These are phyloP conservation scores for Epiperipatus broadwayi DNA, from an alignment of 2,888 invertebrate genomes.

Conservation along the genomic window DNA sequence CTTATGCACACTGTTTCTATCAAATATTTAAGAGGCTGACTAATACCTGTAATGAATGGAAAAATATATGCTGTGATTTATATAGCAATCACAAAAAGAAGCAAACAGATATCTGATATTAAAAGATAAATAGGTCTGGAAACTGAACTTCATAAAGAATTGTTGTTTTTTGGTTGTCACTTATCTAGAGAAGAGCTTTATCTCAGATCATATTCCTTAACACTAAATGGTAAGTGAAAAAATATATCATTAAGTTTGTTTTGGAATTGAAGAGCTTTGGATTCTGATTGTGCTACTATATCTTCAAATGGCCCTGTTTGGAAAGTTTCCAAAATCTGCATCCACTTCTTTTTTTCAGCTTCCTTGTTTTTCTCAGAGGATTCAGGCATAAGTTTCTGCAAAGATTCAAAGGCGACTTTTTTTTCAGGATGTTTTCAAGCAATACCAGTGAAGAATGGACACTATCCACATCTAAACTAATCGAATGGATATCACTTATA, in stretches of 20 bases:
- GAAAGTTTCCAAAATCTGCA: constrained; percentile 62
- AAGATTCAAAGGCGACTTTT: constrained; percentile 71
- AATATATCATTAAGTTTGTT: constrained; percentile 71
- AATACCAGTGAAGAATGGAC: constrained; percentile 68
- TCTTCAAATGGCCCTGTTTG: constrained; percentile 44
- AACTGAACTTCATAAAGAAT: constrained; percentile 61
- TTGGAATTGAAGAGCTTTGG: constrained; percentile 62
- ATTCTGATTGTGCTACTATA: constrained; percentile 46
- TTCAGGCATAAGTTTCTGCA: constrained; percentile 66
- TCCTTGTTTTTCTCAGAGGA: constrained; percentile 49
- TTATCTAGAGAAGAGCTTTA: too few relatives aligned
- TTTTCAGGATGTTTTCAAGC: constrained; percentile 45
- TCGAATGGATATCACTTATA: constrained; percentile 43
- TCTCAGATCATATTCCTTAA: too few relatives aligned
- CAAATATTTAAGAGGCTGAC: too few relatives aligned
- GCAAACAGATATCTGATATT: too few relatives aligned
- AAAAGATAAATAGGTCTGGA: constrained; percentile 56
- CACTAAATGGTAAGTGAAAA: too few relatives aligned
- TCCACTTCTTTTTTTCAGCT: constrained; percentile 51
- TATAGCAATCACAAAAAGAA: too few relatives aligned
- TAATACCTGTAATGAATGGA: too few relatives aligned
- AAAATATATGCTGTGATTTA: too few relatives aligned
- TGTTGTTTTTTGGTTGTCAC: too few relatives aligned
- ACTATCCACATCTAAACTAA: constrained; percentile 60
- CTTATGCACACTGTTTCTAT: too few relatives aligned